phyloP scores from a whole-genome alignment of 2,797 vertebrate species.

The Iguana delicatissima region DNA sequence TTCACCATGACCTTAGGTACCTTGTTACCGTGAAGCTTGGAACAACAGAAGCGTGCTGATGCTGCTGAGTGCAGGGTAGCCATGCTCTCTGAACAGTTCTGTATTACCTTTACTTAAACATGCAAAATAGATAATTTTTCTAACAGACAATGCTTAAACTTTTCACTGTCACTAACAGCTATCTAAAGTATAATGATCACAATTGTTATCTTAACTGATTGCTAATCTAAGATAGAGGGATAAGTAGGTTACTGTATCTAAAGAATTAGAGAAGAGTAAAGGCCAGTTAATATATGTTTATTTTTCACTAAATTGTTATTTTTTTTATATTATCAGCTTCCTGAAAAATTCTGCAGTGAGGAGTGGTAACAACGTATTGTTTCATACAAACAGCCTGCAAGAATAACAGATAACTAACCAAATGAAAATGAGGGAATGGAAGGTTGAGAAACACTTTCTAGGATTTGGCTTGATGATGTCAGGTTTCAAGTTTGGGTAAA shows the following conservation, averaged over 20 bases:
- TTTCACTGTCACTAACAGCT: neutral
- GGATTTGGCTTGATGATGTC: neutral
- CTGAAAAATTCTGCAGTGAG: constrained; percentile 15
- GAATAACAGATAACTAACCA: constrained; percentile 24
- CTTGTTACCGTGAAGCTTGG: neutral
- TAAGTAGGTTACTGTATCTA: neutral
- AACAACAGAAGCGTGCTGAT: neutral
- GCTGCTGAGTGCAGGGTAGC: neutral
- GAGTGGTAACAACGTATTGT: neutral
- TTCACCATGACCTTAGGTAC: neutral
- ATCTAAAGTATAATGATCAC: neutral
- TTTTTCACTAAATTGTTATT: neutral
- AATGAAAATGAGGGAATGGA: neutral
- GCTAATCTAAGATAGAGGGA: neutral
- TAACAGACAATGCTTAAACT: neutral
- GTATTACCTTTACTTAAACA: neutral
- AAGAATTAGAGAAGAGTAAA: neutral
- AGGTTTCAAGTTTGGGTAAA: constrained; percentile 39
- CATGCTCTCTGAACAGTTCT: neutral
- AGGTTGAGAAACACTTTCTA: constrained; percentile 25
- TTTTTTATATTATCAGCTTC: neutral
- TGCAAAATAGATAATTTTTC: neutral
- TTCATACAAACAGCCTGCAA: constrained; percentile 20
- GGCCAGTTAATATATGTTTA: neutral
- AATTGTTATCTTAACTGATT: neutral